Conservation (phyloP, 2,113 vertebrate genomes). For the Stigmatopora argus region DNA sequence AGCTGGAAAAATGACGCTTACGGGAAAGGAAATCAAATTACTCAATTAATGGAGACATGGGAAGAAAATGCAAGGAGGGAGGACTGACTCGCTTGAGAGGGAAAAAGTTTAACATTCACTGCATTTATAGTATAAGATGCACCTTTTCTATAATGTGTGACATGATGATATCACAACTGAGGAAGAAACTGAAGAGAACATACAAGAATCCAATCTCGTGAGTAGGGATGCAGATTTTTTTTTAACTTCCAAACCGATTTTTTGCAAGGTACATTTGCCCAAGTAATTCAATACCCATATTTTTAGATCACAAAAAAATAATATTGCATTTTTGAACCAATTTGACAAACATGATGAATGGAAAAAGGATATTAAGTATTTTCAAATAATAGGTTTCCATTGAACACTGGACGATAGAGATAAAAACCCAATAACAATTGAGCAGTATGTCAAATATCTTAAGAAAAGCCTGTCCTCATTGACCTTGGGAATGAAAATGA, state of each 20-base stretch:
- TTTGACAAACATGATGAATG: constrained; percentile 34
- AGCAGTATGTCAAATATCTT: neutral
- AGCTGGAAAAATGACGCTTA: constrained; percentile 27
- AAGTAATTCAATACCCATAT: no score
- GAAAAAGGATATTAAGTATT: constrained; percentile 42
- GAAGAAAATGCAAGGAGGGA: constrained; percentile 4
- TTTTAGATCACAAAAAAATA: no score
- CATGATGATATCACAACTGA: neutral
- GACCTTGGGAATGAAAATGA: constrained; percentile 6
- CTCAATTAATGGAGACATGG: constrained; percentile 11
- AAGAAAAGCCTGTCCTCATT: neutral
- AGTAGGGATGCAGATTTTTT: constrained; percentile 40
- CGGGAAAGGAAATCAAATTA: constrained; percentile 25
- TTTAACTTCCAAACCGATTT: no score
- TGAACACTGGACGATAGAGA: constrained; percentile 1
- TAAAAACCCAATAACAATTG: neutral
- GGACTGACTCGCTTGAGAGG: neutral
- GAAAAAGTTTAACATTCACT: constrained; percentile 3
- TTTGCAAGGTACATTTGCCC: no score
- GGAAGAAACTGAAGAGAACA: neutral
- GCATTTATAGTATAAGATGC: neutral
- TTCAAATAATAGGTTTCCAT: constrained; percentile 5
- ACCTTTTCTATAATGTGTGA: neutral
- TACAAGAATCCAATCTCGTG: neutral
- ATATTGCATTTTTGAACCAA: neutral